Evolutionary conservation across 23 tunicate species (phyloP), one percentile per base, ranked within the genome.

Genomic region (Phallusia fumigata): DNA sequence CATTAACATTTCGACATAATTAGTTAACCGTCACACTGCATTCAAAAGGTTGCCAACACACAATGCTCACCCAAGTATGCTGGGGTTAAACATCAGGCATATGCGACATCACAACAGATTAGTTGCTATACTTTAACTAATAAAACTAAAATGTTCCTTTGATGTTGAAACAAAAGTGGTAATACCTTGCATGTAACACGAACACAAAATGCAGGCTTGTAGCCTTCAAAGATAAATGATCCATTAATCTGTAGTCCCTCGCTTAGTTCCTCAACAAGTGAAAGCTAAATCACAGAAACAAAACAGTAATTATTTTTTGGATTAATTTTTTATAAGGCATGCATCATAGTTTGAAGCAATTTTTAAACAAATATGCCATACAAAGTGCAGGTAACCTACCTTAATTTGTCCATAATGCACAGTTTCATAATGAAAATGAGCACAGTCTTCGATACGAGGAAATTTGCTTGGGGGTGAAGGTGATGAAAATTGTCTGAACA

Each of bases 371-470:
- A 40, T 40, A 3, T 40, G 47, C 69, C 8, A 24, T 58, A 22
- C 26, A 58, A 8, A 58, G 1, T 21, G 11, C 16, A 58, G 1
- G 10, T 11, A 6, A 77, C 32, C 78, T 81, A 94, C 98, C 87
- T 94, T 82, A 0, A 94, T 83, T 28, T 87, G 49, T 31, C 91
- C 91, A 73, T 87, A 89, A 65, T 83, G 88, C 0, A 94, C 89
- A 52, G 81, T 79, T 78, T 94, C 98, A 83, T 94, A 94, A 82
- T 94, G 98, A 79, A 94, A 94, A 83, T 94, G 98, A 21, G 73
- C 94, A 86, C 98, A 94, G 21, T 94, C 98, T 84, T 94, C 98
- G 32, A 94, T 89, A 18, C 98, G 85, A 15, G 98, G 98, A 81
- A 94, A 94, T 58, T 89, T 94, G 30, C 83, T 79, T 16, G 11